Evolutionary conservation across 2,888 invertebrate species (phyloP).

Genomic region (Cryptocheilus praepositus): DNA sequence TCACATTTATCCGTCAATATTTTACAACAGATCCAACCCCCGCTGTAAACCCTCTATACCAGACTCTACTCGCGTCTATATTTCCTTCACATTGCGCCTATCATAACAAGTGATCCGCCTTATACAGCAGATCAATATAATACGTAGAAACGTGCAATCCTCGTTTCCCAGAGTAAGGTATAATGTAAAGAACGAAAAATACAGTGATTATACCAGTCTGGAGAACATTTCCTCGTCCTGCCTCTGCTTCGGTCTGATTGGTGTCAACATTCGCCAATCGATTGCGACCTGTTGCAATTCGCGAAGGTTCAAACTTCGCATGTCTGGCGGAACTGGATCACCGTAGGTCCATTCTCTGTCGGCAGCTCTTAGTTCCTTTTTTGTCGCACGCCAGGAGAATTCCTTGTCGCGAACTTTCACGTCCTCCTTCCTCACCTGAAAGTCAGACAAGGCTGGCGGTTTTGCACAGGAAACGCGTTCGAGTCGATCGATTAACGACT

Average conservation of each 20-base stretch:
- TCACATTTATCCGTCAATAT: too few relatives aligned
- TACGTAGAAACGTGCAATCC: neutral
- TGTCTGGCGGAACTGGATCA: constrained; percentile 89
- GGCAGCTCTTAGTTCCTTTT: constrained; percentile 82
- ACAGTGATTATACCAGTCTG: constrained; percentile 66
- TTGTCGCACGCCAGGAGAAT: constrained; percentile 84
- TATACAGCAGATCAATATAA: neutral
- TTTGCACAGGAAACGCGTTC: neutral
- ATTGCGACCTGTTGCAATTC: constrained; percentile 91
- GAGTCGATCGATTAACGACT: too few relatives aligned
- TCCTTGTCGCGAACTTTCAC: constrained; percentile 85
- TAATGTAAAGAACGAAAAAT: too few relatives aligned
- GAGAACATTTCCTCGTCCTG: constrained; percentile 92
- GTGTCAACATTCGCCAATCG: constrained; percentile 95
- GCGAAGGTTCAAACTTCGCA: constrained; percentile 84
- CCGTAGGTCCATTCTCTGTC: constrained; percentile 81
- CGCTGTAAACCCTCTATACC: too few relatives aligned
- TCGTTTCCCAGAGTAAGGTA: too few relatives aligned
- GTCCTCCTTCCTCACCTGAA: constrained; percentile 84
- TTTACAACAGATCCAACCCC: too few relatives aligned
- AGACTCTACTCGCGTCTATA: neutral
- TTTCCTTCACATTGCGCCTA: neutral
- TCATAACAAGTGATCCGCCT: neutral
- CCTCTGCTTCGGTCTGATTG: constrained; percentile 88
- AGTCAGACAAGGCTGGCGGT: too few relatives aligned